These are phyloP conservation scores for Neoitamus cyanurus DNA, from an alignment of 2,888 invertebrate genomes.

Conservation along the genomic window DNA sequence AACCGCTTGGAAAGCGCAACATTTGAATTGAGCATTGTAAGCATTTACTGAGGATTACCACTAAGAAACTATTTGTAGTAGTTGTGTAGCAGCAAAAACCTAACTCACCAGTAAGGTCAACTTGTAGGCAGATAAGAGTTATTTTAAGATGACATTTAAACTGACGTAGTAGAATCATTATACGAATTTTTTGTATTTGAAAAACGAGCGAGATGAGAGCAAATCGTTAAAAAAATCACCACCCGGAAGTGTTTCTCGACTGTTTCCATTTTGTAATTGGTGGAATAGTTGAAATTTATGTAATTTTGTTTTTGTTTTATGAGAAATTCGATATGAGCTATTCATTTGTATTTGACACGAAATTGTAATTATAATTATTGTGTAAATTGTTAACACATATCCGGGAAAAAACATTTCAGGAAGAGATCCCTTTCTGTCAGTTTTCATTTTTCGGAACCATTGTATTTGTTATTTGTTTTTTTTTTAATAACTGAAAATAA, in stretches of 20 bases:
- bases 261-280: conserved; percentile 19
- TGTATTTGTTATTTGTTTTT: conserved; percentile 26
- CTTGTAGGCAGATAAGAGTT: not conserved
- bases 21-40: conserved; percentile 24
- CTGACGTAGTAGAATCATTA: conserved; percentile 23
- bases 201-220: not conserved
- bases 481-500: conserved; percentile 25
- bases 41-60: conserved; percentile 2
- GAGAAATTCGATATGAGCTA: not conserved
- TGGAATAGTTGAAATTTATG: conserved; percentile 20
- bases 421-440: conserved; percentile 8
- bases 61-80: conserved; percentile 26
- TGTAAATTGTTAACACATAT: conserved; percentile 36
- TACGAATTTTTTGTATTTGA: conserved; percentile 35
- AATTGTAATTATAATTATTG: conserved; percentile 12
- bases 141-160: not conserved
- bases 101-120: conserved; percentile 3
- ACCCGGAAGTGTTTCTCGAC: conserved; percentile 20
- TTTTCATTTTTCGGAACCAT: not conserved
- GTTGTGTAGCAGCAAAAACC: conserved; percentile 34
- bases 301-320: conserved; percentile 18
- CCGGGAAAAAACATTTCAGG: conserved; percentile 19
- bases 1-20: conserved; percentile 36
- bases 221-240: conserved; percentile 30
- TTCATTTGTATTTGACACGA: not conserved